Conservation (phyloP, 1,140 invertebrate genomes). For the Pinna nobilis region DNA sequence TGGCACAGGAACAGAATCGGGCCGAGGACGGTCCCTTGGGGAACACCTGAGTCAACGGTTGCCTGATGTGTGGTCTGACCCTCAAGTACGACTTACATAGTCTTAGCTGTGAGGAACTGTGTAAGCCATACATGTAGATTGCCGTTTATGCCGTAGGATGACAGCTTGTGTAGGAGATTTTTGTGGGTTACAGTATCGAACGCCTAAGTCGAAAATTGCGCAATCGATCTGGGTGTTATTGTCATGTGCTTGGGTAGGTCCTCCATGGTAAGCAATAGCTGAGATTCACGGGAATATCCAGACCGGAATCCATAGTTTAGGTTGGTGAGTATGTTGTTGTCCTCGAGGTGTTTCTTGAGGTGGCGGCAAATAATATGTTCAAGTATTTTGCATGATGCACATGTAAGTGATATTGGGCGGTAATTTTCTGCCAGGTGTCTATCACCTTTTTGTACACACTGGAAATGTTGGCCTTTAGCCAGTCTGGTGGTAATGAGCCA, state of each 20-base stretch:
- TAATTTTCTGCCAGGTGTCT: constrained; percentile 26
- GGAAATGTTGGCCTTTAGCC: constrained; percentile 18
- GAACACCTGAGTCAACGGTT: constrained; percentile 29
- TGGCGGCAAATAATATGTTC: constrained; percentile 43
- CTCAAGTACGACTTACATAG: constrained; percentile 24
- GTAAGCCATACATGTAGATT: constrained; percentile 23
- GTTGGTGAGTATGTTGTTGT: constrained; percentile 15
- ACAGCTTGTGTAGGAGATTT: constrained; percentile 22
- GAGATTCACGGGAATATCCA: constrained; percentile 39
- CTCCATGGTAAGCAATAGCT: constrained; percentile 32
- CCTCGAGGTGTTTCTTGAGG: constrained; percentile 31
- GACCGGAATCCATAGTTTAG: constrained; percentile 39
- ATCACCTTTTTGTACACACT: constrained; percentile 34
- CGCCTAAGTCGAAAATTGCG: constrained; percentile 43
- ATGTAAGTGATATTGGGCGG: constrained; percentile 39
- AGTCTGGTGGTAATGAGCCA: constrained; percentile 7
- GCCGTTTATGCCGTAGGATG: constrained; percentile 27
- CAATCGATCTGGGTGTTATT: constrained; percentile 18
- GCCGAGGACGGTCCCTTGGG: constrained; percentile 27
- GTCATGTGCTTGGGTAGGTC: constrained; percentile 17
- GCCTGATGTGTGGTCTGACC: neutral
- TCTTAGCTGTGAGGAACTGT: constrained; percentile 20
- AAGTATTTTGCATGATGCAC: constrained; percentile 31
- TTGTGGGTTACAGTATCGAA: constrained; percentile 46
- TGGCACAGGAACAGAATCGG: constrained; percentile 29